Evolutionary conservation across 2,797 vertebrate species (phyloP), one percentile per base, ranked within the genome.

Genomic region (Gymnothorax reevesii): DNA sequence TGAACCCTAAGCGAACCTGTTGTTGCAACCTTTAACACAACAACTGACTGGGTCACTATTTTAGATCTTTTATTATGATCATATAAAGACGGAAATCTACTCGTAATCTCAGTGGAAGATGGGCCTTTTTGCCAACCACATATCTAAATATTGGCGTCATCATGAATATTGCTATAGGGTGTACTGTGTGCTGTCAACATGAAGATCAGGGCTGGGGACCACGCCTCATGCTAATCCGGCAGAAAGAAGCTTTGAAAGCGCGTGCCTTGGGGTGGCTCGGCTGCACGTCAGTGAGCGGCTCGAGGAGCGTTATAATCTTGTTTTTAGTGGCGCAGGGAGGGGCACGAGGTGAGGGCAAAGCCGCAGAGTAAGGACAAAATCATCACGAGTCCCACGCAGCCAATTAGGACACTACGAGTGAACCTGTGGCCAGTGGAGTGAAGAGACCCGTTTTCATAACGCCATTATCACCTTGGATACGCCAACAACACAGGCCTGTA

Each of bases 381-480:
- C 17, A 55, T 27, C 55, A 60, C 59, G 66, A 84, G 82, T 85
- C 75, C 66, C 27, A 60, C 22, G 57, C 12, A 54, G 80, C 42
- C 60, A 62, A 86, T 85, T 84, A 83, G 77, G 73, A 83, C 75
- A 54, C 75, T 75, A 42, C 22, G 75, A 52, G 75, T 42, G 25
- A 15, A 87, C 71, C 59, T 17, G 89, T 87, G 89, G 91, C 93
- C 94, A 94, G 92, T 91, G 42, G 90, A 89, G 92, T 89, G 90
- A 91, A 89, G 90, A 87, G 49, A 91, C 91, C 93, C 90, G 91
- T 94, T 93, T 93, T 88, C 90, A 75, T 89, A 91, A 89, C 89
- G 93, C 89, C 87, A 87, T 92, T 93, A 92, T 93, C 92, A 94
- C 86, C 20, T 88, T 89, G 90, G 89, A 91, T 88, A 89, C 92